Base-by-base conservation (phyloP, 1,140 invertebrate species). In the Drosophila bocqueti region DNA sequence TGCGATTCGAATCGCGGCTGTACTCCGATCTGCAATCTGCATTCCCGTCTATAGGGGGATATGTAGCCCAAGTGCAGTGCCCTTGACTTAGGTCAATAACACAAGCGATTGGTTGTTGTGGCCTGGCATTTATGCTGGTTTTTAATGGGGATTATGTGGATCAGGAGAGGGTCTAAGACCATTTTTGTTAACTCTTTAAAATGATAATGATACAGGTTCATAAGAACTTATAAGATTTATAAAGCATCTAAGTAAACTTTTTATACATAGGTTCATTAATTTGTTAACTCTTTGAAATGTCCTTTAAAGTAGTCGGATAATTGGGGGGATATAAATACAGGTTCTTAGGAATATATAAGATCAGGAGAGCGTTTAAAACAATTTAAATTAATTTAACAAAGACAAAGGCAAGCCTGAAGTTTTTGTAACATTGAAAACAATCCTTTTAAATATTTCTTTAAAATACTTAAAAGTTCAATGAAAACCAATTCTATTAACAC, bases 11-110 rank as follows among this genome's bases (percentile, higher is more conserved):
- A 73, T 73, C 69, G 69, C 54, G 59, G 46, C 74, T 78, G 55
- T 60, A 74, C 49, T 67, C 63, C 52, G 57, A 55, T 61, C 46
- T 34, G 57, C 58, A 74, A 55, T 73, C 69, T 73, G 67, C 69
- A 73, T 73, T 72, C 64, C 68, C 65, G 40, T 49, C 61, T 54
- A 78, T 18, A 54, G n/a, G 38, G 24, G 62, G 26, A 52, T 52
- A 55, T 67, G 45, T 47, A 61, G 57, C 64, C 45, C 77, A 76
- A 79, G 76, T 79, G 76, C 77, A 63, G 38, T 71, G 79, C 75
- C 83, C 82, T 81, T 85, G 82, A 79, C 74, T 85, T 75, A 58
- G 82, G 82, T 85, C 82, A 85, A 75, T 85, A 84, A 65, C 52
- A 54, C 50, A 47, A 21, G 15, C 26, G 26, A 73, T 75, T 50